Evolutionary conservation across 2,797 vertebrate genomes (phyloP), one percentile per base, ranked within the genome.

Genomic region (Coilia nasus): DNA sequence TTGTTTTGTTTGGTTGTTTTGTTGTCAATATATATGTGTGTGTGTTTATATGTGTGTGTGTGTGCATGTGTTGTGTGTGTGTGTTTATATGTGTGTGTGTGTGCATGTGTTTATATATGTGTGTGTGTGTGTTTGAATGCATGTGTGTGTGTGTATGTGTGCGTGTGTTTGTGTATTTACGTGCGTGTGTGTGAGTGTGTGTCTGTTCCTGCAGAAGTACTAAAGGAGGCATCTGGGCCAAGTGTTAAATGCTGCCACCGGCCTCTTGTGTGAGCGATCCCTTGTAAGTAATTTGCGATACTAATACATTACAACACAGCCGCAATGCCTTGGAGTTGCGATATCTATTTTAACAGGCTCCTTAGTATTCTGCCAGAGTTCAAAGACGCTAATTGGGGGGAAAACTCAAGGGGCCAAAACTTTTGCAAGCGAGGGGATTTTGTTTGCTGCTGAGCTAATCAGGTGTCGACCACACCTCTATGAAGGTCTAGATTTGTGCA

Each of bases 201-300:
- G 28, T 41, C 35, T 35, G 31, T 35, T 41, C 64, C 25, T 71
- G 41, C 28, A 41, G 46, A 35, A 64, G 85, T 81, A 84, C 21
- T 82, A 35, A 86, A 82, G 86, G 81, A 88, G 82, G 84, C 64
- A 86, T 85, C 28, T 75, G 83, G 15, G 59, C 80, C 6, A 47
- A 83, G 83, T 59, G 83, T 60, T 82, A 83, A 85, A 85, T 15
- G 57, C 85, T 84, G 47, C 83, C 81, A 57, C 75, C 17, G 81
- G 75, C 82, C 71, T 82, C 83, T 28, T 44, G 50, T 15, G 47
- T 81, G 64, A 86, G 82, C 83, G 83, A 88, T 85, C 86, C 84
- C 84, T 83, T 82, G 85, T 86, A 86, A 88, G 87, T 87, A 67
- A 84, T 91, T 91, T 86, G 86, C 71, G 85, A 75, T 35, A 41